These are phyloP conservation scores for Manduca sexta DNA, from an alignment of 1,140 invertebrate species.

Conservation along the genomic window DNA sequence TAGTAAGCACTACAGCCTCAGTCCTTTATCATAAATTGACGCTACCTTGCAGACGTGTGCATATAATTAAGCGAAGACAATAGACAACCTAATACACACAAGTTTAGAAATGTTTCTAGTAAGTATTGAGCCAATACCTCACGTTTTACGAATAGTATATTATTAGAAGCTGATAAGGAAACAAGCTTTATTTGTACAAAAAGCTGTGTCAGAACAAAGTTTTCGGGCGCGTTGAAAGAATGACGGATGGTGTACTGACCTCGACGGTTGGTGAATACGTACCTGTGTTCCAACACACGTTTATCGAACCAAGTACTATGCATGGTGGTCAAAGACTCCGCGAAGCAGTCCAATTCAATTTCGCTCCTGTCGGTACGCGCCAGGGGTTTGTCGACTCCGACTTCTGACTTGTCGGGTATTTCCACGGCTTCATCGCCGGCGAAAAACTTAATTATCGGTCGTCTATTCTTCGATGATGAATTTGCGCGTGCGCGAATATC, in stretches of 20 bases:
- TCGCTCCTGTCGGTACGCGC: slow-evolving; percentile 69
- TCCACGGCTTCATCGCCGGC: slow-evolving; percentile 50
- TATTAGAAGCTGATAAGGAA: too few species aligned
- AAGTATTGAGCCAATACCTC: too few species aligned
- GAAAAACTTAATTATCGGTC: slow-evolving; percentile 45
- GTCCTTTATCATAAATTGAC: too few species aligned
- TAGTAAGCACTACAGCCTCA: too few species aligned
- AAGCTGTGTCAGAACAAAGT: background rate
- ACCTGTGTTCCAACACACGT: slow-evolving; percentile 77
- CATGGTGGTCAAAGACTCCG: slow-evolving; percentile 68
- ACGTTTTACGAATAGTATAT: too few species aligned
- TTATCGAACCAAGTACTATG: slow-evolving; percentile 73
- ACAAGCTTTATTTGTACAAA: background rate
- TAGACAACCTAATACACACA: too few species aligned
- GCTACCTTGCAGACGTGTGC: too few species aligned
- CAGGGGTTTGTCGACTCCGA: slow-evolving; percentile 52
- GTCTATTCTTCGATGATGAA: slow-evolving; percentile 59
- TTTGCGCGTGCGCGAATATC: slow-evolving; percentile 73
- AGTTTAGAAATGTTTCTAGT: too few species aligned
- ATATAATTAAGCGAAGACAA: too few species aligned
- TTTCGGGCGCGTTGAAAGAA: too few species aligned
- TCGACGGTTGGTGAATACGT: slow-evolving; percentile 17
- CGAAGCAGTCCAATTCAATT: slow-evolving; percentile 74
- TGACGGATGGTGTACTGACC: too few species aligned
- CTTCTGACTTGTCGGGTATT: slow-evolving; percentile 60